Evolutionary conservation across 2,113 vertebrate genomes (phyloP).

Genomic region (Colossoma macropomum): DNA sequence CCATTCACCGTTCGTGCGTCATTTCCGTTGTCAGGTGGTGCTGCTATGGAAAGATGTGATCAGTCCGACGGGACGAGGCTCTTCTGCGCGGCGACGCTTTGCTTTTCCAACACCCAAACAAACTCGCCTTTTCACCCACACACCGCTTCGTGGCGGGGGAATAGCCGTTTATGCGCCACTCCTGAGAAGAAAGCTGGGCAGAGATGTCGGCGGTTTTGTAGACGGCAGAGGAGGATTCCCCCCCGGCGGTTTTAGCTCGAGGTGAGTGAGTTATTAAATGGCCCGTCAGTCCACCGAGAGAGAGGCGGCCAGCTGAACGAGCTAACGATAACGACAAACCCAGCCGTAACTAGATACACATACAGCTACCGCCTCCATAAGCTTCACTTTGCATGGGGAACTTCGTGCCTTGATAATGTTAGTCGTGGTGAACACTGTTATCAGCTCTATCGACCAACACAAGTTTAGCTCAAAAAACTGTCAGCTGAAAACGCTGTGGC

Average conservation of each 20-base stretch:
- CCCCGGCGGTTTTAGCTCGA: slow-evolving; percentile 76
- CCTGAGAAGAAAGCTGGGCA: slow-evolving; percentile 50
- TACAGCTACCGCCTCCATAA: neutral
- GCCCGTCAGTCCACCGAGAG: slow-evolving; percentile 68
- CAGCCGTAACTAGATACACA: neutral
- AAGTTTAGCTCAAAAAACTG: neutral
- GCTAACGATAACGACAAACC: neutral
- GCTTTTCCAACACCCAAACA: slow-evolving; percentile 11
- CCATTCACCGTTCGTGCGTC: slow-evolving; percentile 79
- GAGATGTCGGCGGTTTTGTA: slow-evolving; percentile 73
- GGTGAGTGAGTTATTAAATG: slow-evolving; percentile 82
- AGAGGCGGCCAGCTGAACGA: slow-evolving; percentile 2
- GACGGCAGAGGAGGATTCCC: slow-evolving; percentile 65
- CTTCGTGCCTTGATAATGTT: neutral
- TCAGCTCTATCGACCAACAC: neutral
- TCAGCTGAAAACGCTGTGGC: neutral
- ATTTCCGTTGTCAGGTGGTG: slow-evolving; percentile 87
- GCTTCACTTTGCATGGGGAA: neutral
- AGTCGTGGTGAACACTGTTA: neutral
- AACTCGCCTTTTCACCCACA: slow-evolving; percentile 52
- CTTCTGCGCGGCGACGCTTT: slow-evolving; percentile 58
- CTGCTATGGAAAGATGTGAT: slow-evolving; percentile 87
- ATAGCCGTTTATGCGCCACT: slow-evolving; percentile 46
- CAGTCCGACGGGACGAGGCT: slow-evolving; percentile 75
- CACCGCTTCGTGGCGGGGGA: slow-evolving; percentile 45